Evolutionary conservation across 2,888 invertebrate species (phyloP).

Genomic region (Crematogaster levior): DNA sequence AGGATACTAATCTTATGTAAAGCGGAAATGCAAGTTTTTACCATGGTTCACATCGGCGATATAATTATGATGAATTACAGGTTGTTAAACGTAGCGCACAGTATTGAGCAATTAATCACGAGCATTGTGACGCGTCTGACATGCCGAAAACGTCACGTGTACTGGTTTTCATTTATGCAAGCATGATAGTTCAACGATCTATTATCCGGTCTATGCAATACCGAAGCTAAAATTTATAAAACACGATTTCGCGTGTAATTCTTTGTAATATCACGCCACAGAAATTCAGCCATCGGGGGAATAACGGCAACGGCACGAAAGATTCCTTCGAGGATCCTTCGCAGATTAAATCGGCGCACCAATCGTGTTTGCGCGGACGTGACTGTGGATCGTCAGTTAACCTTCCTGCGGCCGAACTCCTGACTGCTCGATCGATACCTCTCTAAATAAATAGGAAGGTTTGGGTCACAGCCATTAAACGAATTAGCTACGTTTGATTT

Average conservation of each 20-base stretch:
- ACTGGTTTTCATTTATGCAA: conserved; percentile 9
- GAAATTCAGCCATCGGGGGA: conserved; percentile 58
- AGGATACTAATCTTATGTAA: conserved; percentile 1
- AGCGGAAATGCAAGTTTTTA: conserved; percentile 27
- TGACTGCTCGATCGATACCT: conserved; percentile 72
- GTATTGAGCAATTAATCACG: conserved; percentile 46
- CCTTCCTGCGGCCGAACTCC: conserved; percentile 59
- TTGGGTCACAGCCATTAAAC: conserved; percentile 80
- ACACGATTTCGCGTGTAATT: conserved; percentile 11
- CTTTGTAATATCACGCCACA: conserved; percentile 31
- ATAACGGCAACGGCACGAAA: conserved; percentile 59
- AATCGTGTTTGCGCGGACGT: conserved; percentile 83
- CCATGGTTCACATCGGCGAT: neutral
- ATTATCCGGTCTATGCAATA: conserved; percentile 28
- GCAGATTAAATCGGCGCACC: conserved; percentile 79
- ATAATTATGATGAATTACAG: conserved; percentile 51
- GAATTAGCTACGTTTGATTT: conserved; percentile 82
- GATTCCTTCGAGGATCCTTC: conserved; percentile 68
- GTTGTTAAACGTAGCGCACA: conserved; percentile 32
- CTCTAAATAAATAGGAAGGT: conserved; percentile 80
- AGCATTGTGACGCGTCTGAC: conserved; percentile 16
- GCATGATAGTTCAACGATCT: conserved; percentile 33
- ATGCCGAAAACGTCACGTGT: conserved; percentile 33
- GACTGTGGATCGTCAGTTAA: conserved; percentile 79
- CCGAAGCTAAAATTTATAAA: conserved; percentile 8